phyloP scores from a whole-genome alignment of 2,113 vertebrate species.

The Coturnix japonica region DNA sequence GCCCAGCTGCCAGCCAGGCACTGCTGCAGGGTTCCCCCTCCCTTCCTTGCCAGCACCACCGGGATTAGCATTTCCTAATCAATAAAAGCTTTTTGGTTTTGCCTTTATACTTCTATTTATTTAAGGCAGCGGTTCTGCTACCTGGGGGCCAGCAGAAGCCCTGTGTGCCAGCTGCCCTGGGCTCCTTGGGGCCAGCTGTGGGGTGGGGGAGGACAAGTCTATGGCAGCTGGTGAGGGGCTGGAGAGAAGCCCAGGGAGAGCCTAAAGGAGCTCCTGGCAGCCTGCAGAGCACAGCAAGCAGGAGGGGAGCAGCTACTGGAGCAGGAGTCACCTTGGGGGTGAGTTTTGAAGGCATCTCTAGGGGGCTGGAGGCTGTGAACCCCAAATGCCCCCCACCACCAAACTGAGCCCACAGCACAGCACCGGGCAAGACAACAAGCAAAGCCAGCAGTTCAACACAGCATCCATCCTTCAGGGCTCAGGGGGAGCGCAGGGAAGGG shows the following conservation, averaged over 20 bases:
- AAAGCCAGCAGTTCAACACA: not conserved
- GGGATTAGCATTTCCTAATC: not conserved
- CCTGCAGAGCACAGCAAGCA: fast-evolving
- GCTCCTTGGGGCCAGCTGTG: not conserved
- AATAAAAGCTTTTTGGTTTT: not conserved
- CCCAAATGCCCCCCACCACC: fast-evolving
- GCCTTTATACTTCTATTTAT: not conserved
- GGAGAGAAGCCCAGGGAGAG: not conserved
- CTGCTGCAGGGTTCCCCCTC: not conserved
- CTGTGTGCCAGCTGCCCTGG: not conserved
- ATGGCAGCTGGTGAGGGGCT: not conserved
- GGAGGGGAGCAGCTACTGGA: not conserved
- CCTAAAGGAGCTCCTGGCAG: not conserved
- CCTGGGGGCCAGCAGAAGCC: too few relatives aligned
- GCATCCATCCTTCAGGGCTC: fast-evolving
- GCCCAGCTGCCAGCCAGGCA: not conserved
- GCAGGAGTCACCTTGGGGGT: not conserved
- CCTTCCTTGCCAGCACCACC: not conserved
- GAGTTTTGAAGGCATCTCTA: too few relatives aligned
- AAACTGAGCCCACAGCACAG: fast-evolving
- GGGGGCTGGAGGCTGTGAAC: fast-evolving
- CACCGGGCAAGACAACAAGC: not conserved
- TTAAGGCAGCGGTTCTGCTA: not conserved
- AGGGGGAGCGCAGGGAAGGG: fast-evolving
- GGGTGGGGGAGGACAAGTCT: not conserved